These are phyloP conservation scores for Elephas maximus DNA, from an alignment of 2,113 vertebrate species.

Conservation along the genomic window DNA sequence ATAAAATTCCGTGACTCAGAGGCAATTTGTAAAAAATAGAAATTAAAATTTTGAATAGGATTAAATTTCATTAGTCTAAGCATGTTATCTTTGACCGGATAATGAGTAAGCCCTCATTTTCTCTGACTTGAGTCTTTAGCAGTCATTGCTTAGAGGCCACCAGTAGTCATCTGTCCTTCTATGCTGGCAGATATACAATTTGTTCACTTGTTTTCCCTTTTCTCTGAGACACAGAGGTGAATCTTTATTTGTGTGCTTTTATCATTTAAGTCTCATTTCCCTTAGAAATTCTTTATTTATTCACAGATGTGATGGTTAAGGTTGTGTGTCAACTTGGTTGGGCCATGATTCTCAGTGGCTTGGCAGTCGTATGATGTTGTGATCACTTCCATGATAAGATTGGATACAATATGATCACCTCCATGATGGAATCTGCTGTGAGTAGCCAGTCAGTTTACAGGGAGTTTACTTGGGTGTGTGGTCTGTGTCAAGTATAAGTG, in stretches of 20 bases:
- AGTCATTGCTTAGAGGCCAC: not conserved
- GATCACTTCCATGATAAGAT: no score
- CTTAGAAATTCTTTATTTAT: not conserved
- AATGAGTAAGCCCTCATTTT: not conserved
- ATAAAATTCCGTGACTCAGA: not conserved
- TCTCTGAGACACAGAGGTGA: not conserved
- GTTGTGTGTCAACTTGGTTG: no score
- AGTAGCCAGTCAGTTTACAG: no score
- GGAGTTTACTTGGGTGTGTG: no score
- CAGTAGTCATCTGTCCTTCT: accelerated
- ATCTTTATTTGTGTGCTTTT: not conserved
- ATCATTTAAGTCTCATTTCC: not conserved
- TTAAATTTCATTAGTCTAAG: not conserved
- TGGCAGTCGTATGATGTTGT: no score
- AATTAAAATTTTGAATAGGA: not conserved
- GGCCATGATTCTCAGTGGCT: no score
- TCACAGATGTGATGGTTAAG: not conserved
- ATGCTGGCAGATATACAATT: not conserved
- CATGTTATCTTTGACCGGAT: not conserved
- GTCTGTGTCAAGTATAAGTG: no score
- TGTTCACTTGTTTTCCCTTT: not conserved
- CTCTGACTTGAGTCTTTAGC: not conserved
- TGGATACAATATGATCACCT: no score
- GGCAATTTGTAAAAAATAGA: not conserved
- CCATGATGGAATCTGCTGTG: no score